These are phyloP conservation scores for Diarsia dahlii DNA, from an alignment of 2,888 invertebrate species.

Conservation along the genomic window DNA sequence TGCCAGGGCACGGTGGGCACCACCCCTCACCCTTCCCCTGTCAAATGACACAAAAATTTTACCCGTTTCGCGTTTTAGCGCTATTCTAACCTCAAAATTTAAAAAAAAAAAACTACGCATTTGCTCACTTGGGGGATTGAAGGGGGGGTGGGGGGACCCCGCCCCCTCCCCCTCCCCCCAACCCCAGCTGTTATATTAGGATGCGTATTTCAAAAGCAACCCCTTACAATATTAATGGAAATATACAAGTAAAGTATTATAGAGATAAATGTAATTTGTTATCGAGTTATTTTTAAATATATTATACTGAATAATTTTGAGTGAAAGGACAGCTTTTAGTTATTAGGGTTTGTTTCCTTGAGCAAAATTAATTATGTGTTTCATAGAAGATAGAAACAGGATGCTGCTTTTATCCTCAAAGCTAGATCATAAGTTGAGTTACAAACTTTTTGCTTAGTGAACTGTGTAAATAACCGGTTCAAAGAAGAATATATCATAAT, in stretches of 20 bases:
- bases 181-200: too few species aligned
- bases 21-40: too few species aligned
- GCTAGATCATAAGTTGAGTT: neutral
- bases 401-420: neutral
- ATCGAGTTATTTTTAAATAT: neutral
- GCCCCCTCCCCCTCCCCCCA: too few species aligned
- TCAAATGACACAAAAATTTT: too few species aligned
- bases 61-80: too few species aligned
- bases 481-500: neutral
- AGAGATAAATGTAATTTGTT: neutral
- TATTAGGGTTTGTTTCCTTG: neutral
- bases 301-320: neutral
- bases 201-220: too few species aligned
- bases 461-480: neutral
- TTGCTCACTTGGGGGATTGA: too few species aligned
- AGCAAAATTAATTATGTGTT: neutral
- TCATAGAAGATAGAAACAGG: neutral
- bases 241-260: too few species aligned
- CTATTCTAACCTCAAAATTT: too few species aligned
- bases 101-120: too few species aligned
- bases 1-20: too few species aligned
- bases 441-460: neutral
- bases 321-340: neutral
- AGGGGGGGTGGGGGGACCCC: too few species aligned
- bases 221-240: neutral